Percentiles rank a stretch among this genome's conserved stretches.
These are phyloP conservation scores for Hyles euphorbiae DNA, from an alignment of 1,140 invertebrate genomes.

Conservation along the genomic window DNA sequence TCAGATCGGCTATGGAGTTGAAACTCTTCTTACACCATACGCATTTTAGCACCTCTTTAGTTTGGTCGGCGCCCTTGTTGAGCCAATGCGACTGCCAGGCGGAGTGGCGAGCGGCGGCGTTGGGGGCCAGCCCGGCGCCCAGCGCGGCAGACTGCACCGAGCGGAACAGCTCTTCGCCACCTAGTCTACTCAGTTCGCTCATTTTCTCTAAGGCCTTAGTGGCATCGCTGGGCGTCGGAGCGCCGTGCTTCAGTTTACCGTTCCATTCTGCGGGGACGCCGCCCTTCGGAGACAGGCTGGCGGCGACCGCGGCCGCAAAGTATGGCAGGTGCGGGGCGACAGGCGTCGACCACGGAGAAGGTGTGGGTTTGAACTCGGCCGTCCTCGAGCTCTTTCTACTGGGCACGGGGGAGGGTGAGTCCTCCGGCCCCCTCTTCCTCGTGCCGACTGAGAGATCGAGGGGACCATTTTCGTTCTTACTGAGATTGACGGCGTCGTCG, in stretches of 20 bases:
- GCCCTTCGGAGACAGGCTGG: conserved; percentile 85
- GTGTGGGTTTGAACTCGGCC: conserved; percentile 79
- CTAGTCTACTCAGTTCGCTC: conserved; percentile 90
- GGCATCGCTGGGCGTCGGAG: conserved; percentile 83
- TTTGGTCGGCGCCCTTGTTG: conserved; percentile 94
- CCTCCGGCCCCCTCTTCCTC: conserved; percentile 81
- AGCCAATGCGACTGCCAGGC: conserved; percentile 97
- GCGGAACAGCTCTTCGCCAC: conserved; percentile 84
- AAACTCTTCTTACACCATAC: conserved; percentile 98
- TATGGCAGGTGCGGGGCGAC: conserved; percentile 87
- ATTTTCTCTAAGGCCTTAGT: conserved; percentile 93
- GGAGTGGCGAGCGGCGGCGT: conserved; percentile 82
- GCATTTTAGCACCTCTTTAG: conserved; percentile 95
- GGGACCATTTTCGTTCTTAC: conserved; percentile 84
- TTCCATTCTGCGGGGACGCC: conserved; percentile 83
- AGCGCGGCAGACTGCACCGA: conserved; percentile 75
- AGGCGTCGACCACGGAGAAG: conserved; percentile 86
- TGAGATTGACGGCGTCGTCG: conserved; percentile 81
- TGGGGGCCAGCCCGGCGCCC: conserved; percentile 63
- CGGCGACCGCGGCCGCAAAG: conserved; percentile 86
- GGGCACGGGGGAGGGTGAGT: conserved; percentile 79
- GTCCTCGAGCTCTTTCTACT: conserved; percentile 80
- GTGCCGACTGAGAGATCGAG: conserved; percentile 87
- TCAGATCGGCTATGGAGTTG: conserved; percentile 91
- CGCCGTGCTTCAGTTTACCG: conserved; percentile 84